Conservation (phyloP, 2,888 invertebrate species). For the Dasysyrphus tricinctus region DNA sequence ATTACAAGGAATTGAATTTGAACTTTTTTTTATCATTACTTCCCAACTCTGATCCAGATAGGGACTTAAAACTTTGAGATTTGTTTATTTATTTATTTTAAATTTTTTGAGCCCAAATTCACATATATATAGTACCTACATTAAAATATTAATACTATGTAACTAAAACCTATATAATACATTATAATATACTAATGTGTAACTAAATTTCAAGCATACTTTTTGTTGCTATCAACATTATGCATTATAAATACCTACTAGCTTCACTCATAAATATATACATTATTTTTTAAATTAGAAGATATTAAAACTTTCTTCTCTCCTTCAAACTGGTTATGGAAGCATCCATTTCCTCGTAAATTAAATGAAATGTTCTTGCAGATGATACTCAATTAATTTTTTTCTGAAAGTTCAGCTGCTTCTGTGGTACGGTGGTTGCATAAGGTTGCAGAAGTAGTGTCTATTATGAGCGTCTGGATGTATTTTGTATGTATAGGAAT, state of each 20-base stretch:
- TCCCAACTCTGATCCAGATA: no score
- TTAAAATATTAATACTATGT: no score
- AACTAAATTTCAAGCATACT: no score
- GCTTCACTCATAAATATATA: not conserved
- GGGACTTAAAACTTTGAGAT: no score
- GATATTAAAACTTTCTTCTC: constrained; percentile 25
- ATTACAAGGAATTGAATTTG: no score
- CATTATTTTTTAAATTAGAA: constrained; percentile 5
- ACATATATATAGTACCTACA: no score
- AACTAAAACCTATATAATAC: no score
- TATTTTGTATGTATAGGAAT: not conserved
- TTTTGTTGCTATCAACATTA: no score
- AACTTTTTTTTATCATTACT: no score
- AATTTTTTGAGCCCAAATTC: no score
- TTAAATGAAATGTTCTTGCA: constrained; percentile 45
- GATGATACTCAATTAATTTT: constrained; percentile 58
- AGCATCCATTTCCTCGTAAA: constrained; percentile 17
- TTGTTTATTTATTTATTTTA: no score
- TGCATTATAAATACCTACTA: not conserved
- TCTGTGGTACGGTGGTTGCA: not conserved
- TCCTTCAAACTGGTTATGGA: constrained; percentile 11
- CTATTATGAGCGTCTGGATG: not conserved
- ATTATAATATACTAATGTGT: no score
- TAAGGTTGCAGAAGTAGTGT: not conserved
- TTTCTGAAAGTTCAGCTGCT: constrained; percentile 29